Evolutionary conservation across 2,113 vertebrate genomes (phyloP).

Genomic region (Xiphophorus maculatus): DNA sequence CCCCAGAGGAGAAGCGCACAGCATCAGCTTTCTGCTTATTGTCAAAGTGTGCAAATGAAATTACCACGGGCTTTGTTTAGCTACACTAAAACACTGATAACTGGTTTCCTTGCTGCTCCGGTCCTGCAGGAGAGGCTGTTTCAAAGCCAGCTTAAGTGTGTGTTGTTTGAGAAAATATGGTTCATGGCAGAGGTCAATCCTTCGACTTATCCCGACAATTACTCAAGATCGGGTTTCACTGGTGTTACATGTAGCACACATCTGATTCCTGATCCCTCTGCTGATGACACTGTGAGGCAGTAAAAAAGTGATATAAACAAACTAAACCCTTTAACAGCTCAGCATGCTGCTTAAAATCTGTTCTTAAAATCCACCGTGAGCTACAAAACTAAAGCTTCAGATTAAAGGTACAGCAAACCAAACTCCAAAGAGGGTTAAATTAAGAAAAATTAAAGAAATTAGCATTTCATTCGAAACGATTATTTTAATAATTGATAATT

Average conservation of each 20-base stretch:
- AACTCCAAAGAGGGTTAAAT: too few relatives aligned
- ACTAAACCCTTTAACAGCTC: background rate
- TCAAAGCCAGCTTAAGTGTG: constrained; percentile 68
- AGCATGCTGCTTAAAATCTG: background rate
- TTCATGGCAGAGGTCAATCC: constrained; percentile 75
- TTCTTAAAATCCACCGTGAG: background rate
- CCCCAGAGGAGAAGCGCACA: constrained; percentile 8
- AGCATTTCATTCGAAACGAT: too few relatives aligned
- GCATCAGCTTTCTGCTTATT: constrained; percentile 12
- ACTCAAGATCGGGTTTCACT: constrained; percentile 75
- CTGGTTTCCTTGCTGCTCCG: constrained; percentile 45
- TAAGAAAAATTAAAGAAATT: too few relatives aligned
- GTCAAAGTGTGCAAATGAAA: constrained; percentile 45
- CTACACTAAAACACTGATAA: constrained; percentile 59
- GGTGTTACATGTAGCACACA: constrained; percentile 40
- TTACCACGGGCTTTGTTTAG: constrained; percentile 66
- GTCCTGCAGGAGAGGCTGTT: constrained; percentile 51
- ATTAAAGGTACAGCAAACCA: background rate
- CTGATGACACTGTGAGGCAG: constrained; percentile 47
- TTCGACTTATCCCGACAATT: constrained; percentile 69
- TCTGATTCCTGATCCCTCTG: constrained; percentile 48
- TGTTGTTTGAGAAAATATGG: constrained; percentile 76
- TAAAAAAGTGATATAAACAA: constrained; percentile 34
- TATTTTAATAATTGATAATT: too few relatives aligned
- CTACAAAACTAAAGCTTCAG: background rate